Base-by-base conservation (phyloP, 2,113 vertebrate genomes). In the Ranitomeya imitator region DNA sequence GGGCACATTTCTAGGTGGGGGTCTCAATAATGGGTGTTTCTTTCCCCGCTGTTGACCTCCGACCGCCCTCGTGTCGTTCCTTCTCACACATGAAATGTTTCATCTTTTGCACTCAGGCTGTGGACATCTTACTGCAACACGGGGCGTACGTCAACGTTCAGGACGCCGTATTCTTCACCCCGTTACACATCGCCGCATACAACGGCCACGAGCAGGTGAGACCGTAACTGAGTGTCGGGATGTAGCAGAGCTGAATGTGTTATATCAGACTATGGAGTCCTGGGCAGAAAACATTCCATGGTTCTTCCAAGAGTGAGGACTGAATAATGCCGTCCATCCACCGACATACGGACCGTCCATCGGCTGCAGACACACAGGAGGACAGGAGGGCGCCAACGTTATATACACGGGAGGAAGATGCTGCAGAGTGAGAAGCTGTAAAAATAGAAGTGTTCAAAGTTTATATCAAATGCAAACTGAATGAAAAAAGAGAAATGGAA, bases 81-180 rank as follows among this genome's bases (percentile, higher is more conserved):
- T 59, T 6, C 37, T 55, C 51, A 57, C 26, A 37, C 3, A 6
- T 85, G 52, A 74, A 55, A 71, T 74, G 55, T 85, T 31, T 85
- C 13, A 76, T 85, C 55, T 71, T 59, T 71, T 23, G 82, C 89
- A 4, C 80, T 61, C 69, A 99, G 98, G 96, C 95, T 26, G 95
- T 95, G 12, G 96, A 97, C 45, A 93, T 97, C 3, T 95, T 98
- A 2, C 91, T 99, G 81, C 97, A 99, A 90, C 97, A 99, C 0
- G 97, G 98, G 0, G 97, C 97, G 2, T 95, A 91, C 2, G 95
- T 97, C 79, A 98, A 97, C 0, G 94, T 97, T 60, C 97, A 99
- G 91, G 98, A 99, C 9, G 97, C 97, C 0, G 96, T 98, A 55
- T 98, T 99, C 83, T 99, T 99, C 89, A 98, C 97, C 0, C 97